phyloP scores from a whole-genome alignment of 2,888 invertebrate genomes.

The Antheraea yamamai region DNA sequence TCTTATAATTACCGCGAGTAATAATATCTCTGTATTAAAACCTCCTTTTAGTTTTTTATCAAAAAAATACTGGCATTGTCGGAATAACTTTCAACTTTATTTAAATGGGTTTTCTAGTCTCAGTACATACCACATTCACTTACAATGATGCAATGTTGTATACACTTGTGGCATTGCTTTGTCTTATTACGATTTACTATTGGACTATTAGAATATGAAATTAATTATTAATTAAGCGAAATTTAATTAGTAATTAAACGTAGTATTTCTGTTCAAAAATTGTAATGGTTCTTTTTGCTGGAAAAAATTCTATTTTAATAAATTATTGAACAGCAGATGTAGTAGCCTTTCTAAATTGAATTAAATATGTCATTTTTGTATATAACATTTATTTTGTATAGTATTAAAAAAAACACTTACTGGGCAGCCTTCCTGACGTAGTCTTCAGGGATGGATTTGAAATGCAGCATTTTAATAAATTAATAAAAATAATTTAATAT shows the following conservation, averaged over 20 bases:
- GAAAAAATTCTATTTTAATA: no score
- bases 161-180: constrained; percentile 8
- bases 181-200: neutral
- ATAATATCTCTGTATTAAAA: neutral
- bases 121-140: constrained; percentile 5
- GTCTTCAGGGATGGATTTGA: constrained; percentile 67
- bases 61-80: neutral
- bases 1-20: neutral
- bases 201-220: neutral
- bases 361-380: neutral
- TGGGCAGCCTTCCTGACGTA: constrained; percentile 67
- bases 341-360: neutral
- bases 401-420: constrained; percentile 53
- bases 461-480: constrained; percentile 65
- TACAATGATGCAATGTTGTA: neutral
- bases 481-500: constrained; percentile 45
- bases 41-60: neutral
- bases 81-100: neutral
- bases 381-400: neutral
- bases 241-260: neutral
- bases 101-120: constrained; percentile 8
- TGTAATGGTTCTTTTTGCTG: no score
- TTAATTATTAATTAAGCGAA: neutral
- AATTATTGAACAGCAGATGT: neutral
- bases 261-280: neutral